Percentiles rank a stretch among this genome's conserved stretches.
These are phyloP conservation scores for Microcebus tavaratra DNA, from an alignment of 2,113 vertebrate species.

Conservation along the genomic window DNA sequence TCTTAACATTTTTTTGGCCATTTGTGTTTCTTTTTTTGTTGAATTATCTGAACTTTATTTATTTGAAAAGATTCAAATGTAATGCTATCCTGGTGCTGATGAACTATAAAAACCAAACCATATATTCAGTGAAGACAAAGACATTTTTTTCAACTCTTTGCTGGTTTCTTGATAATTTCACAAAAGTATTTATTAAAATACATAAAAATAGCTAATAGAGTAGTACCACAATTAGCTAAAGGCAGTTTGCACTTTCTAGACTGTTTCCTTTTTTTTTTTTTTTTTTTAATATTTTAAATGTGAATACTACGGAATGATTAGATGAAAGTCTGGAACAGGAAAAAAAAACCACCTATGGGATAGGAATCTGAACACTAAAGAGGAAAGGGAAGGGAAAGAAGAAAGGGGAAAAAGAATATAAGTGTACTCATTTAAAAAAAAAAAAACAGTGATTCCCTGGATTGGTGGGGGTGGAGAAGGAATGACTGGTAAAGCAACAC, in stretches of 20 bases:
- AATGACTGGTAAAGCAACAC: background rate
- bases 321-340: background rate
- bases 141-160: background rate
- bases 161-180: conserved; percentile 25
- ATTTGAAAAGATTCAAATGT: conserved; percentile 1
- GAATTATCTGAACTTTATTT: background rate
- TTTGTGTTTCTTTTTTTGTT: background rate
- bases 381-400: too few relatives aligned
- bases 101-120: conserved; percentile 3
- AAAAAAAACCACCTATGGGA: background rate
- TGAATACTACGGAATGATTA: background rate
- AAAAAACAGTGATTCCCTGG: background rate
- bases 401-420: too few relatives aligned
- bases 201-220: background rate
- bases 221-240: background rate
- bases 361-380: background rate
- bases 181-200: background rate
- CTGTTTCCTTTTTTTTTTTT: background rate
- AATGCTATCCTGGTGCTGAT: background rate
- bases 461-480: background rate
- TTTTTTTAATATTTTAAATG: background rate
- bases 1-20: background rate
- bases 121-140: background rate
- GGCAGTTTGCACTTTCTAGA: background rate
- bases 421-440: too few relatives aligned